phyloP scores from a whole-genome alignment of 2,797 vertebrate species.

The Buphagus erythrorhynchus region DNA sequence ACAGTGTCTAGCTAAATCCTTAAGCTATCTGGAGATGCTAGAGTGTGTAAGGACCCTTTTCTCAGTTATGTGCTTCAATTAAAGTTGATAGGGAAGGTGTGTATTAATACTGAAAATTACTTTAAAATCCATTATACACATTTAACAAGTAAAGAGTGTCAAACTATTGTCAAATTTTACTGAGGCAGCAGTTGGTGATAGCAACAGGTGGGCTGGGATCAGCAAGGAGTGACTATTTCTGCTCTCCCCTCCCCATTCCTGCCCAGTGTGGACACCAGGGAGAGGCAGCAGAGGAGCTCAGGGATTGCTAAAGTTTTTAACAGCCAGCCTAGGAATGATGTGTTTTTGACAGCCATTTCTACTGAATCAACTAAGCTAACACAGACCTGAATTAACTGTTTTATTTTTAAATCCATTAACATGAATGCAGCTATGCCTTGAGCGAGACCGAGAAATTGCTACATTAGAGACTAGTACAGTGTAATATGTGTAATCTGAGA shows the following conservation, averaged over 20 bases:
- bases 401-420: background rate
- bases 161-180: background rate
- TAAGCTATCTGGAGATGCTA: background rate
- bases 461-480: background rate
- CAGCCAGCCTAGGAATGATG: background rate
- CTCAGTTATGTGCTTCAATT: background rate
- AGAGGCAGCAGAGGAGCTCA: background rate
- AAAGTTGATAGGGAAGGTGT: background rate
- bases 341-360: background rate
- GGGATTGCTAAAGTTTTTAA: background rate
- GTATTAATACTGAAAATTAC: background rate
- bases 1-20: background rate
- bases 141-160: background rate
- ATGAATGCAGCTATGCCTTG: background rate
- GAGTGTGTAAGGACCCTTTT: background rate
- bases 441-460: background rate
- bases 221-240: background rate
- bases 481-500: background rate
- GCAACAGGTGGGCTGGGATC: background rate
- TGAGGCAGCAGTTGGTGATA: background rate
- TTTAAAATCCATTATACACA: background rate
- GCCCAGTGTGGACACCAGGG: rapidly evolving
- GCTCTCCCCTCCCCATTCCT: background rate
- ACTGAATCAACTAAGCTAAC: background rate
- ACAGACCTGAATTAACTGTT: background rate